Evolutionary conservation across 1,140 invertebrate species (phyloP).

Genomic region (Drosophila tsacasi): DNA sequence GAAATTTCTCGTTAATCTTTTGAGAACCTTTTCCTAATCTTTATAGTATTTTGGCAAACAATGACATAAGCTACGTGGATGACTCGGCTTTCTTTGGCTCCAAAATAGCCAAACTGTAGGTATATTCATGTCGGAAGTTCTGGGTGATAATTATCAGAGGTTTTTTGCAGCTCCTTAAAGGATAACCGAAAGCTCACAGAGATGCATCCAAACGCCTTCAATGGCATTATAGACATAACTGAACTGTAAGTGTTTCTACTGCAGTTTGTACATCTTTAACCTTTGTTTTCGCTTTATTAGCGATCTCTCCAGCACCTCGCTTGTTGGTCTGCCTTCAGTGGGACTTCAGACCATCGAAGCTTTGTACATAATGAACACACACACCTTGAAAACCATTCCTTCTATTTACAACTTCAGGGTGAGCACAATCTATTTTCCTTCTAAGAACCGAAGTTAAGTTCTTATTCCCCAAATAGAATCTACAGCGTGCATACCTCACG

Average conservation of each 20-base stretch:
- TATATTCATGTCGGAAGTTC: slow-evolving; percentile 30
- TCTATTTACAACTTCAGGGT: slow-evolving; percentile 93
- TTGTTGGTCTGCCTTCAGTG: slow-evolving; percentile 89
- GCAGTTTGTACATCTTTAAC: background rate
- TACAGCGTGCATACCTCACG: slow-evolving; percentile 88
- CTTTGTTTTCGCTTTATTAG: slow-evolving; percentile 84
- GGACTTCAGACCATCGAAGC: slow-evolving; percentile 90
- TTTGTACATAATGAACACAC: slow-evolving; percentile 90
- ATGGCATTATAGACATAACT: slow-evolving; percentile 87
- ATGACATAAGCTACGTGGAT: slow-evolving; percentile 88
- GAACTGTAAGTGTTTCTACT: slow-evolving; percentile 87
- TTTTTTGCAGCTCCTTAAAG: slow-evolving; percentile 88
- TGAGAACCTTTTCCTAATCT: slow-evolving; percentile 7
- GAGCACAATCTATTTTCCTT: slow-evolving; percentile 44
- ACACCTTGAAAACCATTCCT: slow-evolving; percentile 91
- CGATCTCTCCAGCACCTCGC: slow-evolving; percentile 91
- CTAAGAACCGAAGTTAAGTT: background rate
- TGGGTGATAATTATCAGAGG: background rate
- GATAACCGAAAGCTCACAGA: slow-evolving; percentile 88
- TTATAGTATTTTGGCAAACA: slow-evolving; percentile 88
- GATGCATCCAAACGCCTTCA: slow-evolving; percentile 89
- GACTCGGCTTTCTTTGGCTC: slow-evolving; percentile 88
- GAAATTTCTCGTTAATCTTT: background rate
- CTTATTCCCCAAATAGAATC: slow-evolving; percentile 75
- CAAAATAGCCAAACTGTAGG: slow-evolving; percentile 89